Evolutionary conservation across 2,113 vertebrate genomes (phyloP).

Genomic region (Zingel zingel): DNA sequence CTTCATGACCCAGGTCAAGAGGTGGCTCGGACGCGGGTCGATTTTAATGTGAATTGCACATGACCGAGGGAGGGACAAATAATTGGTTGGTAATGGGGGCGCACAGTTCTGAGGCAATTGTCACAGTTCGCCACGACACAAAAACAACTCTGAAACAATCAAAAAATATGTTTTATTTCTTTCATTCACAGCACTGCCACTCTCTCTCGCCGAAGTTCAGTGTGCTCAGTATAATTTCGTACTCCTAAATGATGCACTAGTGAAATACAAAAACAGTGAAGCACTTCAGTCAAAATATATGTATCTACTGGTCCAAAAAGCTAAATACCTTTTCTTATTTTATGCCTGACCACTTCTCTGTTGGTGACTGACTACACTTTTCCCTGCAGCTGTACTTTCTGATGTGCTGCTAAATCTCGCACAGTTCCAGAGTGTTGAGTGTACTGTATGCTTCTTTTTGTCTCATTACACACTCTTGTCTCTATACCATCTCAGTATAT

Average conservation of each 20-base stretch:
- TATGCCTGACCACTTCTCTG: conserved; percentile 19
- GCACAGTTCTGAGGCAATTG: too few species aligned
- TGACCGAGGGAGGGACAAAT: too few species aligned
- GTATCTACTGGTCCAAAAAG: neutral
- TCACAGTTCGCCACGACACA: too few species aligned
- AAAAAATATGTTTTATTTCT: too few species aligned
- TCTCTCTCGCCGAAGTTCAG: too few species aligned
- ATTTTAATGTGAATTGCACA: too few species aligned
- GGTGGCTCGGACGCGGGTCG: too few species aligned
- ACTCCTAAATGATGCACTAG: neutral
- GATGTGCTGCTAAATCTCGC: conserved; percentile 21
- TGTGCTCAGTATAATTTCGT: neutral
- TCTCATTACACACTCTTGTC: neutral
- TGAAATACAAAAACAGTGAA: neutral
- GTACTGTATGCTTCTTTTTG: neutral
- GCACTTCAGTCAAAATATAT: neutral
- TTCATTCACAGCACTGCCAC: too few species aligned
- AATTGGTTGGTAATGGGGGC: too few species aligned
- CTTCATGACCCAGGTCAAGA: too few species aligned
- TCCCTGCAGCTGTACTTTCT: neutral
- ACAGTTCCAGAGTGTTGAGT: conserved; percentile 34
- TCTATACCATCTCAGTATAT: neutral
- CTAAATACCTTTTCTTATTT: conserved; percentile 16
- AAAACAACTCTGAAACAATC: too few species aligned
- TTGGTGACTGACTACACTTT: neutral